Conservation (phyloP, 1,140 invertebrate genomes). For the Drosophila insularis region DNA sequence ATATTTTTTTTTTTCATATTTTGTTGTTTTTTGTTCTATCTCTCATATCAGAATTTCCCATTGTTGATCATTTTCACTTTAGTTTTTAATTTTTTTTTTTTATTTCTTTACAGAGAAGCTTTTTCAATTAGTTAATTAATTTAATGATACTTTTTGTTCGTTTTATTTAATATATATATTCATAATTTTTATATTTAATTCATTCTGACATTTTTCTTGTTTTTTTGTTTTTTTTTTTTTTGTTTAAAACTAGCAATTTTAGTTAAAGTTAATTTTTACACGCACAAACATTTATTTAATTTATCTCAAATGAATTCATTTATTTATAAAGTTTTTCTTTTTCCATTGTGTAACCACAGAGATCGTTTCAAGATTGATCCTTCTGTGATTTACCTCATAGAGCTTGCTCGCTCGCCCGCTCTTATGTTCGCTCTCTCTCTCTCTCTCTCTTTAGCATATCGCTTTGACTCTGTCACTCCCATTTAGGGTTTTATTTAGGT, state of each 20-base stretch:
- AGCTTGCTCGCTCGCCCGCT: constrained; percentile 27
- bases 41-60: constrained; percentile 14
- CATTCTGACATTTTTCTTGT: constrained; percentile 11
- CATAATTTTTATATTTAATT: constrained; percentile 57
- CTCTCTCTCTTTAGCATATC: constrained; percentile 10
- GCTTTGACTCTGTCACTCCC: constrained; percentile 22
- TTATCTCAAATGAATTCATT: constrained; percentile 75
- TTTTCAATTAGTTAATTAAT: constrained; percentile 75
- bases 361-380: constrained; percentile 39
- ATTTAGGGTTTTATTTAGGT: constrained; percentile 28
- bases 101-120: constrained; percentile 81
- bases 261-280: constrained; percentile 80
- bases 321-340: constrained; percentile 48
- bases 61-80: constrained; percentile 33
- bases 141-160: constrained; percentile 71
- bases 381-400: constrained; percentile 12
- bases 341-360: constrained; percentile 35
- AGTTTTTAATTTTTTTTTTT: constrained; percentile 35
- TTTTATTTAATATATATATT: constrained; percentile 69
- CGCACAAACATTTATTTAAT: constrained; percentile 79
- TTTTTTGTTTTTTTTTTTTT: not conserved
- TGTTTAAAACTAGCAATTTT: constrained; percentile 72
- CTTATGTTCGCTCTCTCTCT: constrained; percentile 28
- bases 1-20: constrained; percentile 71
- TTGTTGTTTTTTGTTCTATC: constrained; percentile 19